Evolutionary conservation across 2,888 invertebrate species (phyloP), one percentile per base, ranked within the genome.

Genomic region (Drosophila ochracea): DNA sequence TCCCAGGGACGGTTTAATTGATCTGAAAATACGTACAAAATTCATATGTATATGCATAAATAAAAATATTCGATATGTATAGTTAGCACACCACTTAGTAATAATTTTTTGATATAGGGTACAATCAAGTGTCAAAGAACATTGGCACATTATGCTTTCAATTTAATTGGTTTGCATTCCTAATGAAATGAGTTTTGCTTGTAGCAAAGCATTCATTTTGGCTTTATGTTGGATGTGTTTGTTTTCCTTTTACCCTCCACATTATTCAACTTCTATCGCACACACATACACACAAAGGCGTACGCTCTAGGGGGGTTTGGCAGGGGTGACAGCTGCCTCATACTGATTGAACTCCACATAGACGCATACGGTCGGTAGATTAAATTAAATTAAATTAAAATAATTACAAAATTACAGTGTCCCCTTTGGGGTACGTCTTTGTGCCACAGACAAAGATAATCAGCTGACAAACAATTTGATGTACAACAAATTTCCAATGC

Each of bases 91-190:
- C 35, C 30, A 30, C 9, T 31, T 33, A 10, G 13, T 16, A 10
- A 11, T 11, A 1, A 1, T 4, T 2, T 16, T 16, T n/a, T 7
- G 2, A 11, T 52, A 35, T 57, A 76, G 80, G 76, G 76, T 70
- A 78, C 63, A 25, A 43, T 25, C 31, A 37, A 71, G 60, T 53
- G 76, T 39, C 71, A 57, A 52, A 43, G 30, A 75, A 59, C 37
- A 76, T 63, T 76, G 53, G 28, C 47, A 63, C 59, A 69, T 73
- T 75, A 71, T 66, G 75, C 77, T 83, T 68, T 83, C 49, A 78
- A 73, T 68, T 73, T 78, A 86, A 81, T 86, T 84, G 79, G 66
- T 75, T 78, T 81, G 73, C 76, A 84, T 86, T 81, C 58, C 47
- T 65, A 76, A 80, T 73, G 55, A 58, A 71, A 73, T 75, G 30